phyloP scores from a whole-genome alignment of 2,888 invertebrate species.

The Lepidocyrtoides sp. region DNA sequence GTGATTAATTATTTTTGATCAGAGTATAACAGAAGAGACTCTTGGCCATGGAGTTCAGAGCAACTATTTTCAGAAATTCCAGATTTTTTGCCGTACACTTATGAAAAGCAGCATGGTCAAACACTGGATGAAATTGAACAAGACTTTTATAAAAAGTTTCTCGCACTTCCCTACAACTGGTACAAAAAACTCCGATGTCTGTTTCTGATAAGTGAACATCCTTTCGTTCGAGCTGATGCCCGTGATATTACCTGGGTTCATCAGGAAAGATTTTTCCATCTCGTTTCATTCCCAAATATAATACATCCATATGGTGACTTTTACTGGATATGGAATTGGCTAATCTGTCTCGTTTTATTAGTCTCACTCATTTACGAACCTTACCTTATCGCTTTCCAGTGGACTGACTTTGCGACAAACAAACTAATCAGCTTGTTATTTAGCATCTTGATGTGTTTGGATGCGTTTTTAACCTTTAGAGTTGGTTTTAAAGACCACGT shows the following conservation, averaged over 20 bases:
- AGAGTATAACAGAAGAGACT: neutral
- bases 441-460: slow-evolving; percentile 51
- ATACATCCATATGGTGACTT: slow-evolving; percentile 78
- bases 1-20: neutral
- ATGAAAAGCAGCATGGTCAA: neutral
- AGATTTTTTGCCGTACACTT: too few relatives aligned
- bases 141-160: slow-evolving; percentile 47
- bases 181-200: slow-evolving; percentile 70
- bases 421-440: neutral
- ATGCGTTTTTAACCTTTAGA: slow-evolving; percentile 59
- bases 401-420: neutral
- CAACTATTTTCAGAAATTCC: too few relatives aligned
- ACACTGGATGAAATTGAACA: slow-evolving; percentile 48
- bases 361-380: slow-evolving; percentile 67
- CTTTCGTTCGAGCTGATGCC: slow-evolving; percentile 57
- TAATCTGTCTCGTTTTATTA: slow-evolving; percentile 44
- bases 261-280: slow-evolving; percentile 69
- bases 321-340: slow-evolving; percentile 59
- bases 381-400: slow-evolving; percentile 61
- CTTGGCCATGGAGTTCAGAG: neutral
- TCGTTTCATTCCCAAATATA: slow-evolving; percentile 62
- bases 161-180: slow-evolving; percentile 60
- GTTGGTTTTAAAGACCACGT: slow-evolving; percentile 55
- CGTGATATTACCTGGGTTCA: slow-evolving; percentile 52
- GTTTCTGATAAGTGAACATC: slow-evolving; percentile 63